phyloP scores from a whole-genome alignment of 30 jellyfish, hydroid and myxozoan genomes.

The Phacellophora camtschatica region DNA sequence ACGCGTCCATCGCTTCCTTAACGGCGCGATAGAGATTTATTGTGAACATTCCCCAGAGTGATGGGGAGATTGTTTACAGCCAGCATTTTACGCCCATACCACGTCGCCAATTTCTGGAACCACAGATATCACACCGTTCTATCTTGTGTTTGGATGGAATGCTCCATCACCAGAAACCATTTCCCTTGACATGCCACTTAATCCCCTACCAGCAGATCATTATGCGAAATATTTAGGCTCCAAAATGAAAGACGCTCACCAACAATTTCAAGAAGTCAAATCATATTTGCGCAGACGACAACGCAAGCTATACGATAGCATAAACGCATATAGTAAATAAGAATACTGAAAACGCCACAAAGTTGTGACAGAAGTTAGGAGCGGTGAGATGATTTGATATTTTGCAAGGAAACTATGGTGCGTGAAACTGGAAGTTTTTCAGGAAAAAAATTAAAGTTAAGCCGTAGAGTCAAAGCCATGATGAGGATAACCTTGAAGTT shows the following conservation, averaged over 20 bases:
- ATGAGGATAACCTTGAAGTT: too few relatives aligned
- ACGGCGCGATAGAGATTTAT: not conserved
- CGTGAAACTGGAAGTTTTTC: too few relatives aligned
- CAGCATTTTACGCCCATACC: slow-evolving; percentile 6
- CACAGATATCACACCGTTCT: not conserved
- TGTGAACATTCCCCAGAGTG: not conserved
- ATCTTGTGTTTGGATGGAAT: not conserved
- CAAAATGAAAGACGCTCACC: not conserved
- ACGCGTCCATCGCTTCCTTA: slow-evolving; percentile 31
- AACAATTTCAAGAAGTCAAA: not conserved
- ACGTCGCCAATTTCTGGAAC: not conserved
- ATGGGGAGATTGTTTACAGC: slow-evolving; percentile 16
- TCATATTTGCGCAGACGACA: not conserved
- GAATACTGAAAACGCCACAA: too few relatives aligned
- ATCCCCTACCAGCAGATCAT: not conserved
- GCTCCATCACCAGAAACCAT: not conserved
- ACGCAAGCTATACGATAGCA: not conserved
- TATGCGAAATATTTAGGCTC: not conserved
- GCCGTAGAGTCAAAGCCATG: too few relatives aligned
- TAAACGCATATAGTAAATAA: too few relatives aligned
- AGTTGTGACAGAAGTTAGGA: too few relatives aligned
- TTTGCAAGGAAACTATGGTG: too few relatives aligned
- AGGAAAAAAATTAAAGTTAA: too few relatives aligned
- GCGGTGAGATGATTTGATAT: too few relatives aligned
- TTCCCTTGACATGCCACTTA: not conserved